These are phyloP conservation scores for Girardinichthys multiradiatus DNA, from an alignment of 2,113 vertebrate species.

Conservation along the genomic window DNA sequence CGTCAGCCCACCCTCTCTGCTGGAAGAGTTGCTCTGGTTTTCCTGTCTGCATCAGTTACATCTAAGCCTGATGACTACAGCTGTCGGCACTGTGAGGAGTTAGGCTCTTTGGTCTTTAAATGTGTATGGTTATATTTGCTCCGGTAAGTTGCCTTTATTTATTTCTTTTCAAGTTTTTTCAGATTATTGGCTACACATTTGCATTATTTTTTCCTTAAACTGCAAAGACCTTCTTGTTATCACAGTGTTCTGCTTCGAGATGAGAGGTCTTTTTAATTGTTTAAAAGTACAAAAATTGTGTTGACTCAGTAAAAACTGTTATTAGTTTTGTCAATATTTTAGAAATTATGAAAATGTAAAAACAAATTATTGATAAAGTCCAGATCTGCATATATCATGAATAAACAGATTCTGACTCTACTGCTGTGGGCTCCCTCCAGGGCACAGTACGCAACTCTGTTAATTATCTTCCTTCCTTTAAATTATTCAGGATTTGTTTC, in stretches of 20 bases:
- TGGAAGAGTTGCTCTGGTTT: constrained; percentile 27
- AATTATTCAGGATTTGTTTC: constrained; percentile 77
- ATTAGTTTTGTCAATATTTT: neutral
- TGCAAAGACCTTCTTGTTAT: neutral
- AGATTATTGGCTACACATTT: neutral
- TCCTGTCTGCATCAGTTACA: constrained; percentile 36
- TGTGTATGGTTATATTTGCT: constrained; percentile 83
- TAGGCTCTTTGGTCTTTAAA: constrained; percentile 72
- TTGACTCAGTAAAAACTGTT: neutral
- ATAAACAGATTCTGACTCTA: constrained; percentile 21
- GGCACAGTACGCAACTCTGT: constrained; percentile 63
- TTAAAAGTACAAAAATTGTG: neutral
- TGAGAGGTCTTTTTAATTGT: neutral
- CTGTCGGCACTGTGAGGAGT: constrained; percentile 31
- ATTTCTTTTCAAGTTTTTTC: neutral
- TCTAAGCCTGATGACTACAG: constrained; percentile 46
- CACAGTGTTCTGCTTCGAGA: neutral
- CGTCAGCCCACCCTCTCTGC: constrained; percentile 47
- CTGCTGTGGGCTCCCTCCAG: constrained; percentile 62
- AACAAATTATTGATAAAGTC: neutral
- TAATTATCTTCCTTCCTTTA: constrained; percentile 65
- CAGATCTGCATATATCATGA: constrained; percentile 3
- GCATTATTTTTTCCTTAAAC: neutral
- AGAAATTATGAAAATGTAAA: neutral
- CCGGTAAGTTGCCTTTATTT: constrained; percentile 70